A percentile compares a stretch with the other conserved stretches of the same genome.
Evolutionary conservation across 92 coral and sea anemone genomes (phyloP).

Genomic region (Desmophyllum pertusum): DNA sequence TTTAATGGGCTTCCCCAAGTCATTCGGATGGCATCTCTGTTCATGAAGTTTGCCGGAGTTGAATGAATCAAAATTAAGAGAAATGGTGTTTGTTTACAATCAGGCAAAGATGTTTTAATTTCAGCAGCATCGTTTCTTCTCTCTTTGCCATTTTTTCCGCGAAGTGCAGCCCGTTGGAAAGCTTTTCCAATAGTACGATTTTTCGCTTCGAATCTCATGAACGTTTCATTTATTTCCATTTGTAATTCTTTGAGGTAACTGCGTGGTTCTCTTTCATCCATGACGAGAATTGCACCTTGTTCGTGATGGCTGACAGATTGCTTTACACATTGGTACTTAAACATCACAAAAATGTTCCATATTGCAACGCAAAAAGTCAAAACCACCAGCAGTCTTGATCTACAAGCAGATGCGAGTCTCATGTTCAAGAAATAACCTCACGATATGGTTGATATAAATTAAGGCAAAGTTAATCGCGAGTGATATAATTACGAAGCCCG

Average conservation of each 20-base stretch:
- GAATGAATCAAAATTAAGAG: conserved; percentile 76
- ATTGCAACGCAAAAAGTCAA: not conserved
- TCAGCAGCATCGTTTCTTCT: not conserved
- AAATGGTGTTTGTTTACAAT: conserved; percentile 56
- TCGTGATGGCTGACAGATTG: not conserved
- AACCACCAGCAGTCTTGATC: not conserved
- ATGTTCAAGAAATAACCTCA: not conserved
- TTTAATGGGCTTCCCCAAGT: conserved; percentile 81
- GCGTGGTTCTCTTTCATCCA: not conserved
- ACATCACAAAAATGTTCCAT: conserved; percentile 1
- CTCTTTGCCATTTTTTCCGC: not conserved
- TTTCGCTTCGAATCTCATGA: not conserved
- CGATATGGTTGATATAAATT: too few relatives aligned
- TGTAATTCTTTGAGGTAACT: conserved; percentile 8
- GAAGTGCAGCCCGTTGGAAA: not conserved
- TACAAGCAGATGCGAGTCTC: not conserved
- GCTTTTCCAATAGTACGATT: not conserved
- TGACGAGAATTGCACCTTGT: not conserved
- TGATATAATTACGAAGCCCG: not conserved
- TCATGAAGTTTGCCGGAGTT: conserved; percentile 58
- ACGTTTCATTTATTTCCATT: conserved; percentile 19
- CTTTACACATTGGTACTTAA: not conserved
- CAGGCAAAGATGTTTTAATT: not conserved
- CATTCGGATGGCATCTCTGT: conserved; percentile 79
- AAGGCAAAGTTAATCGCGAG: not conserved